Percentiles rank a stretch among this genome's conserved stretches.
These are phyloP conservation scores for Callinectes sapidus DNA, from an alignment of 2,888 invertebrate species.

Conservation along the genomic window DNA sequence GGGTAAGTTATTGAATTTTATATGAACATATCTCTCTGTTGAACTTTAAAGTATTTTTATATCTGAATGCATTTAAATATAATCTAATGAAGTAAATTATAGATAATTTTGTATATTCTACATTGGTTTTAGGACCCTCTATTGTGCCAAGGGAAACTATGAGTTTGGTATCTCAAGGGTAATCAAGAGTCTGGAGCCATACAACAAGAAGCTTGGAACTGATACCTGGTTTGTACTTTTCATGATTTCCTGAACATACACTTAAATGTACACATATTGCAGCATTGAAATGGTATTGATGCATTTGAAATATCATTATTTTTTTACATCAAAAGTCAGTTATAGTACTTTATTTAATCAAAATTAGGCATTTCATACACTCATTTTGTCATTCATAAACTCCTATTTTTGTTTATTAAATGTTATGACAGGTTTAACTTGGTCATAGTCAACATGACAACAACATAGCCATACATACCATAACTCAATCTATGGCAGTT, in stretches of 20 bases:
- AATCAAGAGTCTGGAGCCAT: slow-evolving; percentile 96
- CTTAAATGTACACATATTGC: background rate
- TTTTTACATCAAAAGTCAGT: background rate
- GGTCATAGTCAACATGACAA: too few relatives aligned
- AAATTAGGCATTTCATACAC: too few relatives aligned
- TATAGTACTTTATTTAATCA: too few relatives aligned
- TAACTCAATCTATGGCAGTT: too few relatives aligned
- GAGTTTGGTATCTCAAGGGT: slow-evolving; percentile 98
- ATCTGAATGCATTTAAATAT: background rate
- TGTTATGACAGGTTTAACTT: too few relatives aligned
- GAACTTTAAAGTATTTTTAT: background rate
- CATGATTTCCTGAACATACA: background rate
- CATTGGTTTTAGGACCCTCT: slow-evolving; percentile 84
- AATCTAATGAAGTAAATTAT: background rate
- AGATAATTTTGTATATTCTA: background rate
- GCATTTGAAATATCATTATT: background rate
- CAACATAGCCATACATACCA: too few relatives aligned
- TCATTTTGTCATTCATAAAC: too few relatives aligned
- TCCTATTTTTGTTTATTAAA: too few relatives aligned
- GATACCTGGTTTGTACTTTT: slow-evolving; percentile 89
- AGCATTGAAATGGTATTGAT: background rate
- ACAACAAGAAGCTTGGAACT: slow-evolving; percentile 94
- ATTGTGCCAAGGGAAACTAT: slow-evolving; percentile 98
- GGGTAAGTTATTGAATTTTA: slow-evolving; percentile 80
- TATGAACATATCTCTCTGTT: too few relatives aligned